Conservation (phyloP, 2,888 invertebrate species). For the Invenusta paracnida region DNA sequence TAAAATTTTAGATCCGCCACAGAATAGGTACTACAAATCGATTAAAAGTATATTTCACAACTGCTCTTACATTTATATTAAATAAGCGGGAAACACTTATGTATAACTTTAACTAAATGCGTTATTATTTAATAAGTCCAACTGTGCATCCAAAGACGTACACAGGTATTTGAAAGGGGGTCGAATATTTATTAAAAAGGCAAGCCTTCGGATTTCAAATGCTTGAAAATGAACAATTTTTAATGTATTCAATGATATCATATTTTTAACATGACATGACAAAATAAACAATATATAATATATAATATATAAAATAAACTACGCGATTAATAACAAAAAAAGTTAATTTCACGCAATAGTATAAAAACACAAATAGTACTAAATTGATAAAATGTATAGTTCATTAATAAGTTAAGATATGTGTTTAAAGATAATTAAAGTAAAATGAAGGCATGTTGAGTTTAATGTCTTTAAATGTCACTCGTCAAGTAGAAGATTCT, state of each 20-base stretch:
- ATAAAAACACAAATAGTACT: neutral
- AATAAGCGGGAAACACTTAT: too few relatives aligned
- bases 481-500: neutral
- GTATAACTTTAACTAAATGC: too few relatives aligned
- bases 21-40: too few relatives aligned
- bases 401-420: neutral
- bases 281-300: slow-evolving; percentile 2
- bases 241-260: slow-evolving; percentile 17
- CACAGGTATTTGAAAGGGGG: slow-evolving; percentile 10
- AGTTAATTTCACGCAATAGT: neutral
- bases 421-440: neutral
- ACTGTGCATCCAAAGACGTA: neutral
- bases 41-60: too few relatives aligned
- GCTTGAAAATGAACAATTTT: slow-evolving; percentile 4
- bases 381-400: neutral
- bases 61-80: too few relatives aligned
- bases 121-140: neutral
- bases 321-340: neutral
- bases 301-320: slow-evolving; percentile 35
- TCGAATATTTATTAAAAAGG: slow-evolving; percentile 7
- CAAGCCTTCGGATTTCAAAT: slow-evolving; percentile 12
- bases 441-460: neutral
- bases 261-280: slow-evolving; percentile 1
- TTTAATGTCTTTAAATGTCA: neutral
- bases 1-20: too few relatives aligned